These are phyloP conservation scores for Hyles vespertilio DNA, from an alignment of 1,140 invertebrate genomes.

Conservation along the genomic window DNA sequence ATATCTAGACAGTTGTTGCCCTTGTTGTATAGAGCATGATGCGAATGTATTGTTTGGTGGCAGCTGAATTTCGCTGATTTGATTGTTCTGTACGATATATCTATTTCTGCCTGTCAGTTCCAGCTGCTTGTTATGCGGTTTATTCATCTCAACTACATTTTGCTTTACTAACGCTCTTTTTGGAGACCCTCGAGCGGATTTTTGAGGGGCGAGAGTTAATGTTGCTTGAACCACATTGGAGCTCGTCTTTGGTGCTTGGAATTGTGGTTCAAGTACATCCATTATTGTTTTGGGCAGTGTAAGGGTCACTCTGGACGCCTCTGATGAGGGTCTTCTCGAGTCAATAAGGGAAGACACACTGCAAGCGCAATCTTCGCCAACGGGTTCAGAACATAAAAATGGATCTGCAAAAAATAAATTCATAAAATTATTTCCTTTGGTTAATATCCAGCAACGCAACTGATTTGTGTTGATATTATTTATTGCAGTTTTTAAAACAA, in stretches of 20 bases:
- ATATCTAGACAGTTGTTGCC: constrained; percentile 74
- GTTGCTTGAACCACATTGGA: constrained; percentile 67
- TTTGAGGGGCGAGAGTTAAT: constrained; percentile 68
- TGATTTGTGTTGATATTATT: background rate
- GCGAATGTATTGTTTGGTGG: constrained; percentile 63
- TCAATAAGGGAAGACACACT: constrained; percentile 69
- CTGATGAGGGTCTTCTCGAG: constrained; percentile 72
- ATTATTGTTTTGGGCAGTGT: constrained; percentile 67
- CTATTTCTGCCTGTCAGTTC: constrained; percentile 70
- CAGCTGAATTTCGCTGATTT: constrained; percentile 73
- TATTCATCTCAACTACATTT: constrained; percentile 63
- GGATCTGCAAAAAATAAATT: constrained; percentile 60
- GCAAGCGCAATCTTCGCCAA: constrained; percentile 67
- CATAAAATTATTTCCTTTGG: constrained; percentile 2
- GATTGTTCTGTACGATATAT: constrained; percentile 74
- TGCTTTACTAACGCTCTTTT: constrained; percentile 69
- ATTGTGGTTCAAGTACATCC: constrained; percentile 67
- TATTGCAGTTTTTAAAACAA: background rate
- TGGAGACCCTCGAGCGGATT: constrained; percentile 62
- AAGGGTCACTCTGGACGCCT: constrained; percentile 68
- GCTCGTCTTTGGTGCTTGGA: constrained; percentile 48
- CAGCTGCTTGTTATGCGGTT: constrained; percentile 63
- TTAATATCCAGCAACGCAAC: background rate
- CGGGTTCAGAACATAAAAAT: constrained; percentile 63
- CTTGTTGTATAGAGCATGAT: constrained; percentile 66